Evolutionary conservation across 37 sponge, comb jelly and placozoan species (phyloP).

Genomic region (Cliona cf. orientalis): DNA sequence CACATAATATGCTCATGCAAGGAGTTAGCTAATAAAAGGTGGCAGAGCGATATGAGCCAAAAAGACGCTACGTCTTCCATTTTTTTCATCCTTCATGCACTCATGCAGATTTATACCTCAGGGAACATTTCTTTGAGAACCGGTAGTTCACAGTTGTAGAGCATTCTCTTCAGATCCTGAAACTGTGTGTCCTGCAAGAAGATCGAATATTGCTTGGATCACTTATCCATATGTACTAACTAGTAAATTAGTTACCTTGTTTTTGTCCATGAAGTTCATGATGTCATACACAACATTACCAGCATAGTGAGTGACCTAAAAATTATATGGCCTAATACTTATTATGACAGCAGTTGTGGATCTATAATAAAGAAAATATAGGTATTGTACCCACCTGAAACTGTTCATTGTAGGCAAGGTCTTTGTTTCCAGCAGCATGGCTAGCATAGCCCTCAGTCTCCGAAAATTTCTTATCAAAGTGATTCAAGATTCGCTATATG

Average conservation of each 20-base stretch:
- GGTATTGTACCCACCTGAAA: too few relatives aligned
- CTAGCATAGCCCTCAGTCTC: conserved; percentile 48
- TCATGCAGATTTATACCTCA: conserved; percentile 61
- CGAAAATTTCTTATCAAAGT: conserved; percentile 68
- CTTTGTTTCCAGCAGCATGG: conserved; percentile 50
- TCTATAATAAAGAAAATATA: too few relatives aligned
- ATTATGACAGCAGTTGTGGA: neutral
- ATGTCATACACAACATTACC: conserved; percentile 71
- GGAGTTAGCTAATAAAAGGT: too few relatives aligned
- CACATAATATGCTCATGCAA: neutral
- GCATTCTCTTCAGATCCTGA: conserved; percentile 73
- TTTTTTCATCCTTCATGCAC: too few relatives aligned
- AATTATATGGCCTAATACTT: neutral
- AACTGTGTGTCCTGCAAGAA: conserved; percentile 65
- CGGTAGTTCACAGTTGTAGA: conserved; percentile 53
- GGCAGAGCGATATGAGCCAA: too few relatives aligned
- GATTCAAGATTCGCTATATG: conserved; percentile 57
- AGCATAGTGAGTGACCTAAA: conserved; percentile 81
- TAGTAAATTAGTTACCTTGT: conserved; percentile 50
- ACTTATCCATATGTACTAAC: neutral
- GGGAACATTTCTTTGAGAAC: conserved; percentile 78
- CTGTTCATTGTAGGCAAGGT: conserved; percentile 49
- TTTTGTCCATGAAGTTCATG: conserved; percentile 75
- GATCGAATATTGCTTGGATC: neutral
- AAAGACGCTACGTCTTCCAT: too few relatives aligned